Evolutionary conservation across 2,113 vertebrate genomes (phyloP), one percentile per base, ranked within the genome.

Genomic region (Chionis minor): DNA sequence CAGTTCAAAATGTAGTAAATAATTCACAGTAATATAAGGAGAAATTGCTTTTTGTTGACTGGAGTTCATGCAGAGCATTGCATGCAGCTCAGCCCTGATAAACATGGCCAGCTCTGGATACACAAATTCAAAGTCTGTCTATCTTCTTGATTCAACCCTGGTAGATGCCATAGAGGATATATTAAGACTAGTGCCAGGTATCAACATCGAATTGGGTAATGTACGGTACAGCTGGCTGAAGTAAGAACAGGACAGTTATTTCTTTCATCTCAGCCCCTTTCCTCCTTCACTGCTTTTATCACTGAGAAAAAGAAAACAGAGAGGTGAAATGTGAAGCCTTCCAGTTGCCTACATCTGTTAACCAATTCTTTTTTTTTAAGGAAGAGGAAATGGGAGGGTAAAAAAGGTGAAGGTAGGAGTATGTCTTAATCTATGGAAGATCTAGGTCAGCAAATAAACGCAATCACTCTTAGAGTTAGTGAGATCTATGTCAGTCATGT

Each of bases 1-100:
- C 92, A 71, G 49, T 91, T 94, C n/a, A 77, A 96, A 95, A 92
- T 70, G 66, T 47, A 87, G 92, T 82, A 82, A 96, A 94, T 95
- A 95, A 92, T 74, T 92, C 84, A 91, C 70, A 52, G 79, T 67
- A 87, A 55, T 63, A 66, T 66, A 94, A 52, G 55, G 54, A 91
- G 51, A 87, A 96, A 91, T 63, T 69, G 20, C 18, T 92, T 95
- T 88, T 35, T 91, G 78, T 95, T 91, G 70, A 69, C 58, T 86
- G 55, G 47, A 90, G 66, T 55, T 91, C 70, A 70, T 24, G 51
- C 58, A 77, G 49, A 66, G 28, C 33, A 67, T 7, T 81, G n/a
- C 38, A 47, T 63, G 59, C 32, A 84, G 54, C 90, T 93, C 81
- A 92, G 51, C 42, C 58, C 2, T 2, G 20, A 52, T 58, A 92